A percentile compares a stretch with the other conserved stretches of the same genome.
These are phyloP conservation scores for Ictalurus furcatus DNA, from an alignment of 2,113 vertebrate genomes.

Conservation along the genomic window DNA sequence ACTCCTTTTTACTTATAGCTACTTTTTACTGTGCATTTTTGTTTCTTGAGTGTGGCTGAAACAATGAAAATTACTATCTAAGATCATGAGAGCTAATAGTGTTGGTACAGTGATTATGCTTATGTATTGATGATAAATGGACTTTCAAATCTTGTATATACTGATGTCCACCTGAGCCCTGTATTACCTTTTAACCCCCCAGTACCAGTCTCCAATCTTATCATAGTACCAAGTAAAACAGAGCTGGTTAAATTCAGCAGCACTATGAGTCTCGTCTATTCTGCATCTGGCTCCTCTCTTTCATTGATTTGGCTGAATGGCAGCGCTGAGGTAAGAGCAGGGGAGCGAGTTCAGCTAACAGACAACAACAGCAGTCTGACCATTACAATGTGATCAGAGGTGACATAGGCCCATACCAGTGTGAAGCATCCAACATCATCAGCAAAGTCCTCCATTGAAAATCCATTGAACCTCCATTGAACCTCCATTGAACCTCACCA, in stretches of 20 bases:
- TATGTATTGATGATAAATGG: neutral
- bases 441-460: constrained; percentile 32
- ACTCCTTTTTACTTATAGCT: too few species aligned
- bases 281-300: constrained; percentile 57
- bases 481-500: constrained; percentile 33
- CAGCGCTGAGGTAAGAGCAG: constrained; percentile 57
- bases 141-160: neutral
- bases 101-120: neutral
- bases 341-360: constrained; percentile 59
- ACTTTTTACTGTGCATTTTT: too few species aligned
- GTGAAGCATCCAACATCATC: constrained; percentile 51
- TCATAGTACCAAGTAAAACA: constrained; percentile 17
- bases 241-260: constrained; percentile 60
- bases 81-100: neutral
- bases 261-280: constrained; percentile 59
- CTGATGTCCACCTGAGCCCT: neutral
- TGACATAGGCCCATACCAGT: constrained; percentile 56
- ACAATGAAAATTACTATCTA: neutral
- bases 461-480: too few species aligned
- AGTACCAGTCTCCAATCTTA: constrained; percentile 36
- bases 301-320: constrained; percentile 62
- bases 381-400: constrained; percentile 54
- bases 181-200: constrained; percentile 2
- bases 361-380: constrained; percentile 54
- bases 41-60: neutral